Evolutionary conservation across 1,140 invertebrate species (phyloP).

Genomic region (Ditylenchus dipsaci): DNA sequence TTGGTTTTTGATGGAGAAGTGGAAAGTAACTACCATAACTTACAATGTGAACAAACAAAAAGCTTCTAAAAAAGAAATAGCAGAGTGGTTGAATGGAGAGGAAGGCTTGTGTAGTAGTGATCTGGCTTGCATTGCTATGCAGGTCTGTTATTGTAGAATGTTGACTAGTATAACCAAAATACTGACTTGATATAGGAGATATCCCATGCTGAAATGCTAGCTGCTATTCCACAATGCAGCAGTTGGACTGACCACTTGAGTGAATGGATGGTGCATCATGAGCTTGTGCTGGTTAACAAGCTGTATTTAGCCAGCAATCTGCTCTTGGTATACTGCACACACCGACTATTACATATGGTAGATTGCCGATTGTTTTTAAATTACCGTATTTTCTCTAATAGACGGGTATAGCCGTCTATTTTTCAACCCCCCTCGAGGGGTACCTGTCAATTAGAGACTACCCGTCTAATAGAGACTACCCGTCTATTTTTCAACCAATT

Average conservation of each 20-base stretch:
- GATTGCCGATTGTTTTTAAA: background rate
- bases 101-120: background rate
- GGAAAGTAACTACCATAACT: slow-evolving; percentile 5
- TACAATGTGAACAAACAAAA: slow-evolving; percentile 12
- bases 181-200: slow-evolving; percentile 8
- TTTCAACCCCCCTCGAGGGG: too few species aligned
- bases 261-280: slow-evolving; percentile 5
- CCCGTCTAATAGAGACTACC: too few species aligned
- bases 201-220: slow-evolving; percentile 15
- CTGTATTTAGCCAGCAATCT: slow-evolving; percentile 12
- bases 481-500: too few species aligned
- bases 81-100: background rate
- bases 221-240: slow-evolving; percentile 2
- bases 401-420: too few species aligned
- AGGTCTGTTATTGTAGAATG: background rate
- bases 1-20: background rate
- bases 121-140: slow-evolving; percentile 5
- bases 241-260: slow-evolving; percentile 12
- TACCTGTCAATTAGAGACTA: too few species aligned
- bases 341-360: slow-evolving; percentile 2
- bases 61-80: background rate
- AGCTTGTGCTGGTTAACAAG: background rate
- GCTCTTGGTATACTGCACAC: slow-evolving; percentile 3
- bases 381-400: background rate
- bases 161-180: background rate